These are phyloP conservation scores for Melanophora roralis DNA, from an alignment of 2,888 invertebrate species.

Conservation along the genomic window DNA sequence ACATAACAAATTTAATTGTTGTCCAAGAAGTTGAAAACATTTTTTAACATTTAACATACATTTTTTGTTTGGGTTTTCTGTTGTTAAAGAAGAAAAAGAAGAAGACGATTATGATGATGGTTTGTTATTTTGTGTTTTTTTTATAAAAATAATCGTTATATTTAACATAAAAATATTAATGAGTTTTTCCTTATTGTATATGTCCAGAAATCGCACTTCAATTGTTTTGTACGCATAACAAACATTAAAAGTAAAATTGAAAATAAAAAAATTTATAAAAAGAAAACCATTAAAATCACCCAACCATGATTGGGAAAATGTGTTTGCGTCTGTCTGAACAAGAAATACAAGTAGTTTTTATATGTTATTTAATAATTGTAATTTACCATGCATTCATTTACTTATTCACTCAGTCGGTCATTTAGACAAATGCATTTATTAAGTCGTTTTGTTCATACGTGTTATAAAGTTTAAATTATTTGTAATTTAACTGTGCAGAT, in stretches of 20 bases:
- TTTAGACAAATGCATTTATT: conserved; percentile 1
- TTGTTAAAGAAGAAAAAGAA: background rate
- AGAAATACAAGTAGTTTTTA: background rate
- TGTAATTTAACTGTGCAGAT: background rate
- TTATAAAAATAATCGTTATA: conserved; percentile 16
- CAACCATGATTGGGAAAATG: conserved; percentile 38
- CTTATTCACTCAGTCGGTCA: background rate
- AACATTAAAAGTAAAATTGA: background rate
- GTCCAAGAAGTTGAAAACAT: conserved; percentile 52
- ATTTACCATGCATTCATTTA: conserved; percentile 19
- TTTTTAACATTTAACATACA: conserved; percentile 42
- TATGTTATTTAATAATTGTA: background rate
- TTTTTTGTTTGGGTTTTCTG: background rate
- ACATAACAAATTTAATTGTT: conserved; percentile 56
- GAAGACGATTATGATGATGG: conserved; percentile 1
- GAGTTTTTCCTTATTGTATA: conserved; percentile 31
- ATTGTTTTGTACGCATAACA: conserved; percentile 11
- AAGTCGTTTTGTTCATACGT: conserved; percentile 13
- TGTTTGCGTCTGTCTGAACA: conserved; percentile 21
- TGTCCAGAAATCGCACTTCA: conserved; percentile 28
- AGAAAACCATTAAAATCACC: conserved; percentile 40
- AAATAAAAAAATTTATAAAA: background rate
- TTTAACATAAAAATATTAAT: conserved; percentile 37
- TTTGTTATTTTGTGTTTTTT: conserved; percentile 32
- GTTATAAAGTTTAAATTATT: conserved; percentile 31